Evolutionary conservation across 2,113 vertebrate species (phyloP), one percentile per base, ranked within the genome.

Genomic region (Oncorhynchus kisutch): DNA sequence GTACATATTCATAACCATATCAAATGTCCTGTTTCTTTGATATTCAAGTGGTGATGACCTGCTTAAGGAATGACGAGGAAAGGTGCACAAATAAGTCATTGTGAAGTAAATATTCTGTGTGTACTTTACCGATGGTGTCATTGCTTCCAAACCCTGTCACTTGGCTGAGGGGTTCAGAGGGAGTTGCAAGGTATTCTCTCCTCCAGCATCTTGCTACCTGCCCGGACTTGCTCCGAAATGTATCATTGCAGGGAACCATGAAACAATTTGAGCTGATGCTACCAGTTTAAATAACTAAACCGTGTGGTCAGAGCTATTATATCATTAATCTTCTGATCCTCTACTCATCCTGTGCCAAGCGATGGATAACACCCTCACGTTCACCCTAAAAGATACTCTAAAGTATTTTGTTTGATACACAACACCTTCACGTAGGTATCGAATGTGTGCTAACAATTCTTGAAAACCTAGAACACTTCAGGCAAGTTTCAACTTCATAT

Each of bases 251-350:
- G 90, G 92, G 91, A 92, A 81, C 91, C 92, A 92, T 92, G 92
- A 94, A 92, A 93, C 91, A 92, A 92, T 93, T 94, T 92, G 90
- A 92, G 86, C 90, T 90, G 90, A 92, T 92, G 91, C 91, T 94
- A 91, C 93, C 92, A 93, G 93, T 92, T 92, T 92, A 92, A 94
- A 93, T 93, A 91, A 91, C 92, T 92, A 91, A 91, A 92, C 87
- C 87, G 79, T 91, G 91, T 90, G 91, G 91, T 92, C 93, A 90
- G 88, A 91, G 88, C 90, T 91, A 92, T 92, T 94, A 93, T 89
- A 85, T 85, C 89, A 94, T 93, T 92, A 92, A 92, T 92, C 92
- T 93, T 91, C 87, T 84, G 78, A 75, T 80, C 69, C 77, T 76
- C 82, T 79, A 62, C 90, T 92, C 84, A 90, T 84, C 87, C 81